These are phyloP conservation scores for Pedicia rivosa DNA, from an alignment of 2,888 invertebrate genomes.

Conservation along the genomic window DNA sequence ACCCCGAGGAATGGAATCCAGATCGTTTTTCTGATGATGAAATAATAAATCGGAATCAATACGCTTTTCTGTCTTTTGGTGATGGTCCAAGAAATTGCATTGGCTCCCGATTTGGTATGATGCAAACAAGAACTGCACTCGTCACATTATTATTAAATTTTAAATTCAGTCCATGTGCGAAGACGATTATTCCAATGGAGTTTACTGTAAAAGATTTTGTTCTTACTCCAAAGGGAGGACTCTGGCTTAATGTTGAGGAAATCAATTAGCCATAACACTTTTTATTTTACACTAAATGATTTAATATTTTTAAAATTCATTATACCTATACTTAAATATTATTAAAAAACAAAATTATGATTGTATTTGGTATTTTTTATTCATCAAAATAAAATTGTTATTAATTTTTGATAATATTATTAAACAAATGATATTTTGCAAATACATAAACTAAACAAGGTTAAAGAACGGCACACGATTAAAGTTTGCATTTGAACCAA, in stretches of 20 bases:
- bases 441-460: too few species aligned
- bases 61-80: conserved; percentile 9
- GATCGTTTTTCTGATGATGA: conserved; percentile 37
- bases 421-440: too few species aligned
- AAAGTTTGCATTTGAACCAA: too few species aligned
- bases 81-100: conserved; percentile 10
- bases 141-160: conserved; percentile 7
- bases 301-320: too few species aligned
- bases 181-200: conserved; percentile 6
- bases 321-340: too few species aligned
- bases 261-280: too few species aligned
- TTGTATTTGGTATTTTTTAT: too few species aligned
- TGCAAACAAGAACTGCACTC: conserved; percentile 9
- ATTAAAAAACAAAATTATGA: too few species aligned
- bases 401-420: too few species aligned
- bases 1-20: conserved; percentile 39
- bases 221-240: conserved; percentile 6
- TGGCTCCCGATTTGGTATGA: conserved; percentile 10
- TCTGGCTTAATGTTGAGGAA: conserved; percentile 8
- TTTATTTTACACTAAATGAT: too few species aligned
- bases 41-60: conserved; percentile 22
- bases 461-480: too few species aligned
- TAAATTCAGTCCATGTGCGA: conserved; percentile 6
- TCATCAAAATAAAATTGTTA: too few species aligned
- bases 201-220: conserved; percentile 5